phyloP scores from a whole-genome alignment of 35 echinoderm and acorn worm species.

The Apostichopus parvimensis region DNA sequence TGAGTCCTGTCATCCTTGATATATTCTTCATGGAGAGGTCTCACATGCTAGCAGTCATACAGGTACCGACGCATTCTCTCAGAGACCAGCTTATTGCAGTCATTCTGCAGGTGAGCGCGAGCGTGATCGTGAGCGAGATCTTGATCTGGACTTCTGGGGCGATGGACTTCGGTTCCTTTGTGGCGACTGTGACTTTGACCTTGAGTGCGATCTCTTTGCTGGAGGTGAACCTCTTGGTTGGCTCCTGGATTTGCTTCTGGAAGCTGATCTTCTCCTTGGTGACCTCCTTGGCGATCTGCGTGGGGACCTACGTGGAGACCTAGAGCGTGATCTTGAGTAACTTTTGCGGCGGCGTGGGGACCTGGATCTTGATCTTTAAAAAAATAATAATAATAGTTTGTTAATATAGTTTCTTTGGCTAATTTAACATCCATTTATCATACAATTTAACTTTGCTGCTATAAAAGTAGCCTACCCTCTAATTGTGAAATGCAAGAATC shows the following conservation, averaged over 20 bases:
- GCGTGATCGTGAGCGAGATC: neutral
- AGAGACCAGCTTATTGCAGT: neutral
- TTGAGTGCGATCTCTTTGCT: neutral
- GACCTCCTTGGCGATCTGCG: neutral
- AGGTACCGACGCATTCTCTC: neutral
- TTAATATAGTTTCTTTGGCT: too few species aligned
- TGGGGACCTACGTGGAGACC: constrained; percentile 15
- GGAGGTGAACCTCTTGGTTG: neutral
- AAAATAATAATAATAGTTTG: neutral
- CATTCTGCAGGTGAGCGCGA: constrained; percentile 30
- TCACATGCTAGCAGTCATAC: neutral
- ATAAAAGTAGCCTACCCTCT: too few species aligned
- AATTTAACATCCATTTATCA: too few species aligned
- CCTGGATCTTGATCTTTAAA: constrained; percentile 26
- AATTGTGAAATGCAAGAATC: too few species aligned
- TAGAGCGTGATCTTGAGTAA: constrained; percentile 27
- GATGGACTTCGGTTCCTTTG: constrained; percentile 13
- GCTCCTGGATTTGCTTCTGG: constrained; percentile 10
- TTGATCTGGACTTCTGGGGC: constrained; percentile 10
- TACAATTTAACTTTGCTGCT: too few species aligned
- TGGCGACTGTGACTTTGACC: neutral
- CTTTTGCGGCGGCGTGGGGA: constrained; percentile 10
- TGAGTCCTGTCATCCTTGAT: neutral
- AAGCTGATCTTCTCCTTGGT: constrained; percentile 2
- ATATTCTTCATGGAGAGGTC: neutral